These are phyloP conservation scores for Thalpophila matura DNA, from an alignment of 2,888 invertebrate species.

Conservation along the genomic window DNA sequence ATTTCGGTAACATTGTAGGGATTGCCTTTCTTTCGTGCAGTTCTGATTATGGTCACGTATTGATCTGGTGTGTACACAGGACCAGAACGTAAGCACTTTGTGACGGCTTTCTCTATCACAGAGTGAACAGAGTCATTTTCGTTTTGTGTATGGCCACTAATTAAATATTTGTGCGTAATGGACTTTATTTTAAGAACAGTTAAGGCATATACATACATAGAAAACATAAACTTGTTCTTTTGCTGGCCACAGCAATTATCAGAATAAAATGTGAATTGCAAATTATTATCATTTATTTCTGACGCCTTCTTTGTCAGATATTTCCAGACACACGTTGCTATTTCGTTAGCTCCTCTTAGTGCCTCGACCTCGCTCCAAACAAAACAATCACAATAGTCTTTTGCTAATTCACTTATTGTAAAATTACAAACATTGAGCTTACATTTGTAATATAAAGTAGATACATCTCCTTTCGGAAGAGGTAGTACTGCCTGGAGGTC, in stretches of 20 bases:
- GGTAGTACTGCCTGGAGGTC: slow-evolving; percentile 44
- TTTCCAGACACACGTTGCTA: slow-evolving; percentile 42
- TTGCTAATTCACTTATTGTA: slow-evolving; percentile 43
- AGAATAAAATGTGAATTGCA: slow-evolving; percentile 37
- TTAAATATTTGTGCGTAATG: slow-evolving; percentile 22
- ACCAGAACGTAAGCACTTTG: slow-evolving; percentile 40
- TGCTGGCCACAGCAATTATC: slow-evolving; percentile 44
- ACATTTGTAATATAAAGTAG: slow-evolving; percentile 40
- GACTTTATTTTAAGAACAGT: slow-evolving; percentile 16
- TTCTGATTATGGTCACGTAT: slow-evolving; percentile 39
- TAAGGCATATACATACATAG: slow-evolving; percentile 31
- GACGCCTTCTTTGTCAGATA: slow-evolving; percentile 34
- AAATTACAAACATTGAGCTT: slow-evolving; percentile 44
- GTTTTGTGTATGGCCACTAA: slow-evolving; percentile 17
- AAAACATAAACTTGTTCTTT: slow-evolving; percentile 43
- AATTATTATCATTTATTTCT: slow-evolving; percentile 26
- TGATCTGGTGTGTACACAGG: slow-evolving; percentile 43
- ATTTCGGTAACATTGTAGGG: slow-evolving; percentile 44
- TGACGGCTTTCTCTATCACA: slow-evolving; percentile 38
- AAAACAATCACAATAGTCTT: slow-evolving; percentile 43
- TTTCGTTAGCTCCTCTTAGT: slow-evolving; percentile 50
- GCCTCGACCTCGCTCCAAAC: slow-evolving; percentile 49
- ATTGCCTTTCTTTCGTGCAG: slow-evolving; percentile 42
- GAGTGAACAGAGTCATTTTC: slow-evolving; percentile 25
- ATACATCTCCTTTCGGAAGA: slow-evolving; percentile 39